Evolutionary conservation across 2,113 vertebrate genomes (phyloP), one percentile per base, ranked within the genome.

Genomic region (Antigone vipio): DNA sequence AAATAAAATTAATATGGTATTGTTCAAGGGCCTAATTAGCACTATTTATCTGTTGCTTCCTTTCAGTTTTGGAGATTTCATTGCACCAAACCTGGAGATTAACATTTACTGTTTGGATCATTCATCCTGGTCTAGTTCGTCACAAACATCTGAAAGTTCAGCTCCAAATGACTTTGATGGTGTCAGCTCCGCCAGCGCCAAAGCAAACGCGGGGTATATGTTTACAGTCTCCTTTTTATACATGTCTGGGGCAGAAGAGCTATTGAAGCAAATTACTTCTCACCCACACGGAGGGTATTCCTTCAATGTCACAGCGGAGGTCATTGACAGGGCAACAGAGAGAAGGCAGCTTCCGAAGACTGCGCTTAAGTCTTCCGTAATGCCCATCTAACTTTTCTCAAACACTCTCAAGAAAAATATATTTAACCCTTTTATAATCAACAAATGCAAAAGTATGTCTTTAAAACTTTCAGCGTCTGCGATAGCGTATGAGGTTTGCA

Each of bases 161-260:
- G 91, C 90, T 92, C 60, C 79, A 84, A 95, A 96, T 93, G 69
- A 91, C 69, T 97, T 96, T 92, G 89, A 97, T 96, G 93, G 86
- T 97, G 96, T 97, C 93, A 97, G 94, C 75, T 97, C 92, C 34
- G 12, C 83, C 95, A 91, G 88, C 40, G 94, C 96, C 97, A 98
- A 98, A 97, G 95, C 85, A 98, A 98, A 98, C 44, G 22, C 24
- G 18, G 73, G 44, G 45, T 97, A 85, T 97, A 88, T 97, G 96
- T 98, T 97, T 98, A 98, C 94, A 96, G 86, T 97, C 94, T 98
- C 96, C 82, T 91, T 97, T 97, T 97, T 96, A 96, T 97, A 89
- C 87, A 96, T 89, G 97, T 97, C 97, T 98, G 96, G 93, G 91
- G 96, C 95, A 98, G 94, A 97, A 94, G 77, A 97, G 73, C 91